Percentiles rank a stretch among this genome's conserved stretches.
Conservation (phyloP, 92 coral and sea anemone species). For the Epizoanthus stellaris region DNA sequence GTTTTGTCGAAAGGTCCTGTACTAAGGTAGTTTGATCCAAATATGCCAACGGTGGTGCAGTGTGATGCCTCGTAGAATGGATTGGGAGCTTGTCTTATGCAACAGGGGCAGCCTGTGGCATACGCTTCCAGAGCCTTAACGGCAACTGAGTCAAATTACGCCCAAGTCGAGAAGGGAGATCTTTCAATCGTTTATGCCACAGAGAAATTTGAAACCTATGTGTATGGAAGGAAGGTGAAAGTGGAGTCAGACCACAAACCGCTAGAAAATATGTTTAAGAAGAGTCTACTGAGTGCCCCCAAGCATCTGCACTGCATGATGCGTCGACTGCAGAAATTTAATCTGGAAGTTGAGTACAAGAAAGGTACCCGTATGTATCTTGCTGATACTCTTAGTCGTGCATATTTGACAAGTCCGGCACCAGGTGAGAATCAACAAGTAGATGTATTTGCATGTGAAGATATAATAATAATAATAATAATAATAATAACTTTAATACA, state of each 20-base stretch:
- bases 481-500: no score
- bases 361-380: constrained; percentile 1
- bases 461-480: no score
- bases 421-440: not conserved
- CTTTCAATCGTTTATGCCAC: constrained; percentile 9
- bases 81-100: constrained; percentile 22
- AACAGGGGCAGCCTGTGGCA: constrained; percentile 26
- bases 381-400: constrained; percentile 8
- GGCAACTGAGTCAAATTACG: not conserved
- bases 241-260: constrained; percentile 37
- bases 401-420: not conserved
- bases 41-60: constrained; percentile 21
- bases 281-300: constrained; percentile 24
- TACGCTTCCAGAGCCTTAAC: constrained; percentile 11
- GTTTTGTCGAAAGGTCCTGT: not conserved
- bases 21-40: constrained; percentile 24
- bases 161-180: constrained; percentile 19
- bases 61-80: constrained; percentile 27
- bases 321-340: not conserved
- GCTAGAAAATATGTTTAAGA: constrained; percentile 15
- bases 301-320: constrained; percentile 23
- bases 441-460: no score
- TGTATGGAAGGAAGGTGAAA: constrained; percentile 17
- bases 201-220: constrained; percentile 21
- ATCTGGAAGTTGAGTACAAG: constrained; percentile 10